These are phyloP conservation scores for Planococcus citri DNA, from an alignment of 1,140 invertebrate species.

Conservation along the genomic window DNA sequence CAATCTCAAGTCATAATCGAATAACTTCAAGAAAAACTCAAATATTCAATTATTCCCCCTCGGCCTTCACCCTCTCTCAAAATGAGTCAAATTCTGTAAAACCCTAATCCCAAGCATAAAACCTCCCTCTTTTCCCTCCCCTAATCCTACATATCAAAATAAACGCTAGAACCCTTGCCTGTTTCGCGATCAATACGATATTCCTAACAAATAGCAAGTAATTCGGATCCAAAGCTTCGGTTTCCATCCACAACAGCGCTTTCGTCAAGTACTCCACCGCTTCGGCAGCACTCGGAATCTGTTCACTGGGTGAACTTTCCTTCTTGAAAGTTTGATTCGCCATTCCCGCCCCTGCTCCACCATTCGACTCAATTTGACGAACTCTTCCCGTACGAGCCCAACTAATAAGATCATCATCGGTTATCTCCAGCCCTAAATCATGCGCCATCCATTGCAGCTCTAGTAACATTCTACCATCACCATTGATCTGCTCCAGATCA, in stretches of 20 bases:
- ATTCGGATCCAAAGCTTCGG: conserved; percentile 40
- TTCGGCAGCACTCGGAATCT: conserved; percentile 34
- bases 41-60: no score
- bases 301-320: conserved; percentile 22
- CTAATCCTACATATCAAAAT: no score
- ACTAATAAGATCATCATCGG: conserved; percentile 33
- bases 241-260: conserved; percentile 41
- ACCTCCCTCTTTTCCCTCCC: no score
- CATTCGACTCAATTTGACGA: no score
- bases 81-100: no score
- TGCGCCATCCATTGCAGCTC: conserved; percentile 35
- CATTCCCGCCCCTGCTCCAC: no score
- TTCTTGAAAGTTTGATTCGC: no score
- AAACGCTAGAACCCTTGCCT: conserved; percentile 29
- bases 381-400: conserved; percentile 33
- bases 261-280: conserved; percentile 35
- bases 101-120: no score
- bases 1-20: no score
- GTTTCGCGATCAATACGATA: conserved; percentile 33
- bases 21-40: no score
- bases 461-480: conserved; percentile 31
- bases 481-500: conserved; percentile 28
- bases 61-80: no score
- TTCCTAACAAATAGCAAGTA: conserved; percentile 38
- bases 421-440: conserved; percentile 35